Percentiles rank a stretch among this genome's conserved stretches.
Conservation (phyloP, 2,888 invertebrate species). For the Metallyticus violacea region DNA sequence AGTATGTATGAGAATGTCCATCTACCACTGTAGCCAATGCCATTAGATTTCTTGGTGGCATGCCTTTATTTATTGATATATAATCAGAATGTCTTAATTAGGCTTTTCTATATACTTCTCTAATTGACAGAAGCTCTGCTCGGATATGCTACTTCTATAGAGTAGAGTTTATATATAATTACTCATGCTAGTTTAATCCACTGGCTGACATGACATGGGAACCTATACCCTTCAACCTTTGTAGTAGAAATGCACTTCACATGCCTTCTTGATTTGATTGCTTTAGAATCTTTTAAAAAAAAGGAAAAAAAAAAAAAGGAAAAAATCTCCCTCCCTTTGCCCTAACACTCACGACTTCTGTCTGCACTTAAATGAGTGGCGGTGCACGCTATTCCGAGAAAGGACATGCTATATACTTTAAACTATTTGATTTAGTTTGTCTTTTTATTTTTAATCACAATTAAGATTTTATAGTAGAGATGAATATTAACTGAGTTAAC, state of each 20-base stretch:
- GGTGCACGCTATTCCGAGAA: constrained; percentile 22
- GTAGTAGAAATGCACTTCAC: constrained; percentile 32
- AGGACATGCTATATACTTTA: constrained; percentile 2
- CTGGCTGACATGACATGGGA: constrained; percentile 28
- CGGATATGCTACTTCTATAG: constrained; percentile 22
- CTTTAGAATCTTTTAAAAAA: constrained; percentile 26
- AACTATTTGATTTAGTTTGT: neutral
- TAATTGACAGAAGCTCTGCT: constrained; percentile 17
- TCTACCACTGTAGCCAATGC: constrained; percentile 37
- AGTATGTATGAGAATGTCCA: constrained; percentile 32
- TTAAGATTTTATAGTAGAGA: neutral
- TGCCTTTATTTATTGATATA: constrained; percentile 46
- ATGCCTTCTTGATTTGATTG: constrained; percentile 25
- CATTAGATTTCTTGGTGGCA: constrained; percentile 66
- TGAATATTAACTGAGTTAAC: neutral
- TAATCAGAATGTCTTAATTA: constrained; percentile 24
- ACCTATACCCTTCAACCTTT: constrained; percentile 13
- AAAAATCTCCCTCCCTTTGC: neutral
- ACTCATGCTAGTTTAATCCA: constrained; percentile 31
- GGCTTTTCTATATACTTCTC: constrained; percentile 22
- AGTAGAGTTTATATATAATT: constrained; percentile 29
- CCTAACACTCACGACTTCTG: neutral
- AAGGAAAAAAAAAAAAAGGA: neutral
- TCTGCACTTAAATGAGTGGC: constrained; percentile 8
- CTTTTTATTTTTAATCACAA: neutral